Percentiles rank a stretch among this genome's conserved stretches.
phyloP scores from a whole-genome alignment of 2,888 invertebrate genomes.

The Drosophila ezoana region DNA sequence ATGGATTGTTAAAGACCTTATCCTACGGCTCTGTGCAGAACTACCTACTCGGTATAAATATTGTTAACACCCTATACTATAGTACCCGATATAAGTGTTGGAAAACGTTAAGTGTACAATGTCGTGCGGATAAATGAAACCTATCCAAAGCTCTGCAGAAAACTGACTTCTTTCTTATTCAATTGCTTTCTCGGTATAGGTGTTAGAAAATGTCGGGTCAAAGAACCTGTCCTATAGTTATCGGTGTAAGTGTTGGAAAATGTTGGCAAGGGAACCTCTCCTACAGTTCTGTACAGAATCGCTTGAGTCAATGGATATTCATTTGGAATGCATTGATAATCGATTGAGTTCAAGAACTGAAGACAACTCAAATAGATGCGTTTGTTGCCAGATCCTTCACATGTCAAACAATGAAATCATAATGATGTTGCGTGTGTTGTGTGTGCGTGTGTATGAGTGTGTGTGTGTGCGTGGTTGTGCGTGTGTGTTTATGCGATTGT shows the following conservation, averaged over 20 bases:
- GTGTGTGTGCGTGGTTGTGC: neutral
- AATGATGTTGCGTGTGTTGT: constrained; percentile 46
- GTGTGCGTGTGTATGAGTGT: constrained; percentile 2
- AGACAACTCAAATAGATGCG: constrained; percentile 28
- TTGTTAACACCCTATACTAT: no score
- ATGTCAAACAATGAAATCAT: constrained; percentile 42
- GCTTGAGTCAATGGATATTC: constrained; percentile 1
- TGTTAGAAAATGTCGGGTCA: no score
- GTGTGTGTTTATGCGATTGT: constrained; percentile 10
- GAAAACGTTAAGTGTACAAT: no score
- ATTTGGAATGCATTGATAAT: constrained; percentile 8
- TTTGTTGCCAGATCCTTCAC: constrained; percentile 6
- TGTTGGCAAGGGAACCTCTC: neutral
- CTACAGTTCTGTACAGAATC: neutral
- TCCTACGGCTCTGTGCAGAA: no score
- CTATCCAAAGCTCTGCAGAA: no score
- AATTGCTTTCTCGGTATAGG: no score
- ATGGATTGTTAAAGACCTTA: no score
- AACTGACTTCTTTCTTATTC: no score
- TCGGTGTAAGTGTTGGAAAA: neutral
- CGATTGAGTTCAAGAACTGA: constrained; percentile 13
- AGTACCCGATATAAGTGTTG: no score
- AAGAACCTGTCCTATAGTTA: no score
- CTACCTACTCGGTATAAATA: no score
- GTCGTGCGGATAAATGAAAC: no score